Conservation (phyloP, 1,140 invertebrate species). For the Zaprionus taronus region DNA sequence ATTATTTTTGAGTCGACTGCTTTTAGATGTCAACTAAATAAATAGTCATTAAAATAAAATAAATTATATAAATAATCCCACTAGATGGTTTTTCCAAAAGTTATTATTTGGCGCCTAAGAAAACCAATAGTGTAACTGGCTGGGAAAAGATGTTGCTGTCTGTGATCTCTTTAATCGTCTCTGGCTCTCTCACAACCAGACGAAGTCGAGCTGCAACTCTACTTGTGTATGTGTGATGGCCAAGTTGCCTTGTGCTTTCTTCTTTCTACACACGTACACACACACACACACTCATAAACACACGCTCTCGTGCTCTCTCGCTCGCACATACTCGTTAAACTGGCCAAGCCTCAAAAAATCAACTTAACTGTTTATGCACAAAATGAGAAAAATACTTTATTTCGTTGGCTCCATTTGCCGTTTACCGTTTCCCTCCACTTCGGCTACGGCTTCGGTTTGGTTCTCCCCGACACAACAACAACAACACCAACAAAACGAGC, state of each 20-base stretch:
- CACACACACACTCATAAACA: background rate
- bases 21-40: too few species aligned
- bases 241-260: conserved; percentile 52
- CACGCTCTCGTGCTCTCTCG: background rate
- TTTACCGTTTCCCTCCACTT: conserved; percentile 73
- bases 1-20: too few species aligned
- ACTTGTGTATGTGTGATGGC: conserved; percentile 34
- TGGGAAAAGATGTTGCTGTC: too few species aligned
- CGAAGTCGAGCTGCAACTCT: conserved; percentile 42
- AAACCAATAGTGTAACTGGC: too few species aligned
- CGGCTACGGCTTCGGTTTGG: background rate
- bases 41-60: too few species aligned
- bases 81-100: too few species aligned
- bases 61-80: too few species aligned
- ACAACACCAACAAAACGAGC: conserved; percentile 39
- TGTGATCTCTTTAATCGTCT: too few species aligned
- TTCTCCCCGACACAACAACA: conserved; percentile 17
- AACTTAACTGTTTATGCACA: conserved; percentile 76
- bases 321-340: conserved; percentile 21
- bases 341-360: conserved; percentile 71
- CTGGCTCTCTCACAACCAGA: conserved; percentile 42
- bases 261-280: conserved; percentile 35
- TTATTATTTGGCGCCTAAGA: too few species aligned
- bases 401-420: conserved; percentile 59
- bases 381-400: conserved; percentile 46